These are phyloP conservation scores for Orius laevigatus DNA, from an alignment of 1,140 invertebrate genomes.

Conservation along the genomic window DNA sequence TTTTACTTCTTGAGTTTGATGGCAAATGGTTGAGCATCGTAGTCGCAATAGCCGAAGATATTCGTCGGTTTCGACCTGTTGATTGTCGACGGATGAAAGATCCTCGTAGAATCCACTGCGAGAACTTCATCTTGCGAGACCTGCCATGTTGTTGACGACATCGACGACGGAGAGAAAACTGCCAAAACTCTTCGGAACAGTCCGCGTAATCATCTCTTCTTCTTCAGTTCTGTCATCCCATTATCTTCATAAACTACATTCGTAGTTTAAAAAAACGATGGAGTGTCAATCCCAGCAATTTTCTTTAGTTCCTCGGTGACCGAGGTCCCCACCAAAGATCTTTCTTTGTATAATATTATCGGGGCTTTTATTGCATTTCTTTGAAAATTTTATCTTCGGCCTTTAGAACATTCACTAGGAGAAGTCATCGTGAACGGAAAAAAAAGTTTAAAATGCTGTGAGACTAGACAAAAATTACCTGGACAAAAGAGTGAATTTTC, in stretches of 20 bases:
- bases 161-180: not conserved
- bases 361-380: not conserved
- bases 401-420: constrained; percentile 2
- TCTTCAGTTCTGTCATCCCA: not conserved
- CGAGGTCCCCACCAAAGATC: not conserved
- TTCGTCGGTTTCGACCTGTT: constrained; percentile 6
- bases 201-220: constrained; percentile 2
- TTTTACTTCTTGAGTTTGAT: constrained; percentile 10
- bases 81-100: not conserved
- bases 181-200: constrained; percentile 8
- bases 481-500: constrained; percentile 2
- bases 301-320: constrained; percentile 13
- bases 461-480: constrained; percentile 1
- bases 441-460: not conserved
- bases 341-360: constrained; percentile 9
- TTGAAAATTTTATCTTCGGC: not conserved
- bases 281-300: constrained; percentile 4
- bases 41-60: constrained; percentile 11
- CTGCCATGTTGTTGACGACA: too few relatives aligned
- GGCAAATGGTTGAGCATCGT: constrained; percentile 11
- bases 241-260: not conserved
- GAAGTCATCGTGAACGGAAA: constrained; percentile 1
- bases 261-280: not conserved
- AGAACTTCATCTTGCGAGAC: not conserved
- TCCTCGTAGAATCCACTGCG: not conserved